These are phyloP conservation scores for Lytechinus variegatus DNA, from an alignment of 35 echinoderm and acorn worm genomes.

Conservation along the genomic window DNA sequence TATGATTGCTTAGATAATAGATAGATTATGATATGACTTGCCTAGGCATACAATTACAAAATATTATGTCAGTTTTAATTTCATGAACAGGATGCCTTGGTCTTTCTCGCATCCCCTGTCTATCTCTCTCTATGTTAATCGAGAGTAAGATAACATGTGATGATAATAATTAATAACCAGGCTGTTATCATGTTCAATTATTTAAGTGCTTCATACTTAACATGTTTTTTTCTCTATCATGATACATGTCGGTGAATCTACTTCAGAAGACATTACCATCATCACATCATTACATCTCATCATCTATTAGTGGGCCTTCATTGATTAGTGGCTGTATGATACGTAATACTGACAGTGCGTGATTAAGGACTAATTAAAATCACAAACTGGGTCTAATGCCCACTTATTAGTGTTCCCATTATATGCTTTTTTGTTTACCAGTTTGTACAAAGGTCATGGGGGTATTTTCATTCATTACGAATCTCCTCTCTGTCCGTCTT, in stretches of 20 bases:
- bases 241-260: not conserved
- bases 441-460: conserved; percentile 26
- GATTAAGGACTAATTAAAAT: conserved; percentile 44
- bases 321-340: not conserved
- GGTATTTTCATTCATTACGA: not conserved
- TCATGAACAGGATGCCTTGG: too few relatives aligned
- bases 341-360: not conserved
- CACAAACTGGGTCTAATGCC: conserved; percentile 35
- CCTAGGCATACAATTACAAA: too few relatives aligned
- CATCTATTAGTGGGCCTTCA: conserved; percentile 4
- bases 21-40: not conserved
- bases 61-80: too few relatives aligned
- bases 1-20: not conserved
- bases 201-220: not conserved
- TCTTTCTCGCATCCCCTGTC: not conserved
- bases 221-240: not conserved
- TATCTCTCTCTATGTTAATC: not conserved
- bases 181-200: not conserved
- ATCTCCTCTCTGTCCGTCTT: conserved; percentile 7
- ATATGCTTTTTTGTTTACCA: not conserved
- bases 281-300: not conserved
- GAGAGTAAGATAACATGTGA: not conserved
- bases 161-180: not conserved
- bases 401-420: conserved; percentile 33
- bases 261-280: conserved; percentile 1